A percentile compares a stretch with the other conserved stretches of the same genome.
phyloP scores from a whole-genome alignment of 1,140 invertebrate genomes.

The Atta colombica region DNA sequence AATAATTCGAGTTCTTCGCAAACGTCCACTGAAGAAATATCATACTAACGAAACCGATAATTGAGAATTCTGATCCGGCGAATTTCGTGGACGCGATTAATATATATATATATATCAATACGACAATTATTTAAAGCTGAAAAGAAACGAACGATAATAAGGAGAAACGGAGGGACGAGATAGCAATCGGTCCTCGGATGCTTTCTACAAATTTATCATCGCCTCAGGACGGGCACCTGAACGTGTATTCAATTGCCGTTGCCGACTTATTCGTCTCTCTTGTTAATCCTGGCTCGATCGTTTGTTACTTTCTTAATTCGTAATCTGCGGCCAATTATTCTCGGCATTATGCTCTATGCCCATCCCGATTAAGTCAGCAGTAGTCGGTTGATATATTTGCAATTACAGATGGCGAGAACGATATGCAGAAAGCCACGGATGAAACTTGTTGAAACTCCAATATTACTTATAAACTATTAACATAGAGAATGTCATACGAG shows the following conservation, averaged over 20 bases:
- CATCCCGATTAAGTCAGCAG: conserved; percentile 59
- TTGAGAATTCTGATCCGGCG: not conserved
- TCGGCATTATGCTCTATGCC: conserved; percentile 65
- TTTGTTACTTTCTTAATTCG: conserved; percentile 74
- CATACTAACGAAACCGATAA: not conserved
- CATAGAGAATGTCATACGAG: not conserved
- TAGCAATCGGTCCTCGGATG: conserved; percentile 51
- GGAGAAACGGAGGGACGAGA: not conserved
- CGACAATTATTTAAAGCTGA: conserved; percentile 58
- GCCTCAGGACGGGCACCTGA: conserved; percentile 72
- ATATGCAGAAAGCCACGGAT: not conserved
- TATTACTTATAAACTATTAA: not conserved
- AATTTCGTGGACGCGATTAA: conserved; percentile 22
- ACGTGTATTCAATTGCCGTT: conserved; percentile 76
- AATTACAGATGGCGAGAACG: conserved; percentile 35
- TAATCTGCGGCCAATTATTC: conserved; percentile 73
- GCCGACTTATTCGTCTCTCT: conserved; percentile 75
- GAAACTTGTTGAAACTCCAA: not conserved
- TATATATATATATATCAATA: not conserved
- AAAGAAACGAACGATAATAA: conserved; percentile 18
- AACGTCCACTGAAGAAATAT: not conserved
- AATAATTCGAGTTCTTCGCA: not conserved
- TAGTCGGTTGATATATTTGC: conserved; percentile 34
- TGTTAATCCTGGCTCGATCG: conserved; percentile 75
- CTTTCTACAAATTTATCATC: conserved; percentile 79